Evolutionary conservation across 2,113 vertebrate species (phyloP).

Genomic region (Chionomys nivalis): DNA sequence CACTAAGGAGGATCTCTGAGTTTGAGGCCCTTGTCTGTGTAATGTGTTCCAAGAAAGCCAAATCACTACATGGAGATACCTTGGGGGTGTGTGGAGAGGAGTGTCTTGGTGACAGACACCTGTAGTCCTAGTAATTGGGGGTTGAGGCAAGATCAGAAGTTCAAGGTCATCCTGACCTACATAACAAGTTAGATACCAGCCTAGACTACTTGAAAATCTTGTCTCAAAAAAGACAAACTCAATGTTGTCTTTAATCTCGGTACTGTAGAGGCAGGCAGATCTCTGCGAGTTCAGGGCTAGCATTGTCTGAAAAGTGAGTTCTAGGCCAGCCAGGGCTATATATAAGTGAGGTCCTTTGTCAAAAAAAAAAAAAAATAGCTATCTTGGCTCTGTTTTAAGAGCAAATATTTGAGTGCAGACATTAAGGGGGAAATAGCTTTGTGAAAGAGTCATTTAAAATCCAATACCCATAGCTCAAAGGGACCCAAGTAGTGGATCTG

Average conservation of each 20-base stretch:
- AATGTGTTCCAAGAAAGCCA: not conserved
- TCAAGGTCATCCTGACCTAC: not conserved
- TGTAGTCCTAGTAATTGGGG: not conserved
- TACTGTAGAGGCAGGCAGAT: not conserved
- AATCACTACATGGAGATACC: not conserved
- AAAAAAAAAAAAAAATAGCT: not conserved
- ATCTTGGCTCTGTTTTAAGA: conserved; percentile 56
- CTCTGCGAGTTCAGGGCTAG: not conserved
- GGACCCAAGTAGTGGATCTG: conserved; percentile 52
- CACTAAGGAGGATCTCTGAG: not conserved
- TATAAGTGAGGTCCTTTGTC: not conserved
- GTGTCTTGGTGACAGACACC: not conserved
- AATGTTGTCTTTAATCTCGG: not conserved
- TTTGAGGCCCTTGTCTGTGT: not conserved
- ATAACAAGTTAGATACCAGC: not conserved
- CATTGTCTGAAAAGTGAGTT: not conserved
- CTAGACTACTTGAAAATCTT: not conserved
- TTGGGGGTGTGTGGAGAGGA: not conserved
- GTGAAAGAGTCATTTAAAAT: conserved; percentile 45
- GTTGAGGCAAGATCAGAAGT: not conserved
- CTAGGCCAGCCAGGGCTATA: not conserved
- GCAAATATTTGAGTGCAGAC: conserved; percentile 47
- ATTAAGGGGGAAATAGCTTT: conserved; percentile 61
- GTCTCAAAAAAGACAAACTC: not conserved
- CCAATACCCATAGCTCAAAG: conserved; percentile 48